Evolutionary conservation across 2,888 invertebrate species (phyloP).

Genomic region (Siphlonurus alternatus): DNA sequence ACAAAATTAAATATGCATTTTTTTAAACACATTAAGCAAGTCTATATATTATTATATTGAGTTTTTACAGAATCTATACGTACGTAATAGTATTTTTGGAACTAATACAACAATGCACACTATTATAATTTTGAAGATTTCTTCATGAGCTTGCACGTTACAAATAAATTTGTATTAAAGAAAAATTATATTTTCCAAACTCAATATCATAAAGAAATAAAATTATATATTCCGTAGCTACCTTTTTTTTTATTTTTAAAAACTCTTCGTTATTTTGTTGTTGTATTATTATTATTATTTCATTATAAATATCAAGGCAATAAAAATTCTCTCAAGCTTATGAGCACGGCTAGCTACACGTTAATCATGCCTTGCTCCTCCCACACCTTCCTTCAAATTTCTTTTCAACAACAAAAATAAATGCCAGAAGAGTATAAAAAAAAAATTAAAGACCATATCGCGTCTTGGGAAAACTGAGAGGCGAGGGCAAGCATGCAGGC

Average conservation of each 20-base stretch:
- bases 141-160: no score
- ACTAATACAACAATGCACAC: no score
- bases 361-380: not conserved
- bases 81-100: no score
- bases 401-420: not conserved
- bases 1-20: no score
- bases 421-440: not conserved
- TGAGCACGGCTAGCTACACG: not conserved
- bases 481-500: not conserved
- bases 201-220: no score
- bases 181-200: no score
- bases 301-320: not conserved
- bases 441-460: not conserved
- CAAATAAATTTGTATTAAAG: no score
- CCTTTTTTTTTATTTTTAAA: not conserved
- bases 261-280: no score
- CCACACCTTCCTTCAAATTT: not conserved
- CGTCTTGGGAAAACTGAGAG: not conserved
- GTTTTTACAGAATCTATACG: no score
- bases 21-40: no score
- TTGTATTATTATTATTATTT: not conserved
- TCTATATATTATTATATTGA: no score
- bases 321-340: not conserved
- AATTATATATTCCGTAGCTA: not conserved
- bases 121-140: no score